Conservation (phyloP, 2,888 invertebrate species). For the Phyto melanocephala region DNA sequence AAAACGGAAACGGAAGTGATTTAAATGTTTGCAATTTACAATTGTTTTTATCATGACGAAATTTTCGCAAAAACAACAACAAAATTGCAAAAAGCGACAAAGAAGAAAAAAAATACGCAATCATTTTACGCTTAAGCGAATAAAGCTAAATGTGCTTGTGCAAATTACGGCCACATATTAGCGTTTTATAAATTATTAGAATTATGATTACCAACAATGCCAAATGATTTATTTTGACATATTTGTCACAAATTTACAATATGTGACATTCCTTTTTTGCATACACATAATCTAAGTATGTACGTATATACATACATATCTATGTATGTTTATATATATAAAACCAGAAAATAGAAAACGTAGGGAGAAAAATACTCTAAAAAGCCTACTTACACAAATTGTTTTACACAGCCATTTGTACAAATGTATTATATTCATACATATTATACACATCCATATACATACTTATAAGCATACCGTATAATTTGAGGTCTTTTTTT, state of each 20-base stretch:
- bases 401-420: neutral
- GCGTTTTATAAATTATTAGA: slow-evolving; percentile 65
- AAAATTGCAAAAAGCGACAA: slow-evolving; percentile 14
- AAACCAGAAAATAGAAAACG: neutral
- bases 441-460: neutral
- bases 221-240: slow-evolving; percentile 68
- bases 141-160: slow-evolving; percentile 32
- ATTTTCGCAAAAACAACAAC: slow-evolving; percentile 19
- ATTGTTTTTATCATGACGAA: slow-evolving; percentile 50
- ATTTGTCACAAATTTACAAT: slow-evolving; percentile 63
- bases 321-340: neutral
- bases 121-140: slow-evolving; percentile 17
- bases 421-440: neutral
- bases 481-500: neutral
- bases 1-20: slow-evolving; percentile 64
- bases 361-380: neutral
- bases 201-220: slow-evolving; percentile 68
- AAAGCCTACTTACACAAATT: slow-evolving; percentile 18
- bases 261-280: slow-evolving; percentile 14
- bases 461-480: neutral
- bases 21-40: slow-evolving; percentile 64
- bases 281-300: neutral
- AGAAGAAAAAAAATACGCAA: slow-evolving; percentile 20
- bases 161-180: slow-evolving; percentile 47
- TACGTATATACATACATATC: neutral